Evolutionary conservation across 1,140 invertebrate species (phyloP).

Genomic region (Popillia japonica): DNA sequence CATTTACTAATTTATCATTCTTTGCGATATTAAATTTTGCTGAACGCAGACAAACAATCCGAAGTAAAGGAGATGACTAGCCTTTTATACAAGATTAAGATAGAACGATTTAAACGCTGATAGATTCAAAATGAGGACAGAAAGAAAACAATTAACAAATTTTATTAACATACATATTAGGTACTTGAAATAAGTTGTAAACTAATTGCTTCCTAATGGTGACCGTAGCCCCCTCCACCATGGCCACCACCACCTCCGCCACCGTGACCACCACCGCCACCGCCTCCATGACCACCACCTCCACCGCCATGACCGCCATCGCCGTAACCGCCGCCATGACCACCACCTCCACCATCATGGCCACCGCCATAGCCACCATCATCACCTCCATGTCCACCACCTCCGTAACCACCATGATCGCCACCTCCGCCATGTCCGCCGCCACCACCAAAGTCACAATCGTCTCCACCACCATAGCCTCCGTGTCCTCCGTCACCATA

Average conservation of each 20-base stretch:
- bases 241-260: neutral
- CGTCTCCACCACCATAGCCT: neutral
- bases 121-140: no score
- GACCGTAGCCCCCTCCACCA: slow-evolving; percentile 14
- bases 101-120: no score
- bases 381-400: neutral
- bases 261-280: neutral
- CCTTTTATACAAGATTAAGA: no score
- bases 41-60: no score
- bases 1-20: no score
- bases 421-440: neutral
- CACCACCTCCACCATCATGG: neutral
- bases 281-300: neutral
- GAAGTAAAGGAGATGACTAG: no score
- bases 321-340: neutral
- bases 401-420: neutral
- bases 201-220: neutral
- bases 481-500: neutral
- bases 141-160: slow-evolving; percentile 20
- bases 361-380: neutral
- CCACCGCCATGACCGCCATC: neutral
- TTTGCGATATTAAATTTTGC: no score
- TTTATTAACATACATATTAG: slow-evolving; percentile 11
- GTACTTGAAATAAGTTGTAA: neutral
- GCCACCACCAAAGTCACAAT: neutral